Conservation (phyloP, 2,113 vertebrate genomes). For the Columba janthina region DNA sequence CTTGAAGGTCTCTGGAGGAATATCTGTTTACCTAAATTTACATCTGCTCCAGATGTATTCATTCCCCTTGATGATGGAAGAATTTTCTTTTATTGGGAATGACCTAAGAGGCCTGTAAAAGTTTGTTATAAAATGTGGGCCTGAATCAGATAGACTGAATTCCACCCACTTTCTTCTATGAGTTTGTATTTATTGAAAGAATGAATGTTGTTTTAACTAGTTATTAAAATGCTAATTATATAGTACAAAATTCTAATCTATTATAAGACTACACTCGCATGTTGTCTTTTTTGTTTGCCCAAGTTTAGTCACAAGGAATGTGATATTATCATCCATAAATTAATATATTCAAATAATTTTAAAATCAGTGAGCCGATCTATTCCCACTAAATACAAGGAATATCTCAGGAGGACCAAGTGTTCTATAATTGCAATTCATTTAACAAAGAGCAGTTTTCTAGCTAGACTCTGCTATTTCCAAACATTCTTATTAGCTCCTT, state of each 20-base stretch:
- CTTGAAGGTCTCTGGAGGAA: not conserved
- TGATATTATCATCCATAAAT: not conserved
- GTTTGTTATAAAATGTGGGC: not conserved
- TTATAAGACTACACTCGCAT: not conserved
- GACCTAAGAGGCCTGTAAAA: not conserved
- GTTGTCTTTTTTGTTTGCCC: not conserved
- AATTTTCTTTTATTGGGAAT: not conserved
- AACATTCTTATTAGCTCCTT: not conserved
- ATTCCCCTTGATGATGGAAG: not conserved
- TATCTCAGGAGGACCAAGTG: not conserved
- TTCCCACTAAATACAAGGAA: not conserved
- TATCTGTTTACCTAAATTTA: not conserved
- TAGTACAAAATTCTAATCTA: not conserved
- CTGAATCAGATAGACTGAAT: not conserved
- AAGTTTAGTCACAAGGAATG: not conserved
- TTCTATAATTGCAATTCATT: not conserved
- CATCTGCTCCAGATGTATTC: not conserved
- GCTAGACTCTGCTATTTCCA: not conserved
- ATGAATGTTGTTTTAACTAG: not conserved
- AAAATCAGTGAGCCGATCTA: not conserved
- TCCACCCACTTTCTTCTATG: not conserved
- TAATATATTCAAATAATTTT: not conserved
- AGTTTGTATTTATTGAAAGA: not conserved
- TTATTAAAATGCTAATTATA: constrained; percentile 19
- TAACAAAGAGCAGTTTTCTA: not conserved